A percentile compares a stretch with the other conserved stretches of the same genome.
These are phyloP conservation scores for Verasper variegatus DNA, from an alignment of 2,113 vertebrate species.

Conservation along the genomic window DNA sequence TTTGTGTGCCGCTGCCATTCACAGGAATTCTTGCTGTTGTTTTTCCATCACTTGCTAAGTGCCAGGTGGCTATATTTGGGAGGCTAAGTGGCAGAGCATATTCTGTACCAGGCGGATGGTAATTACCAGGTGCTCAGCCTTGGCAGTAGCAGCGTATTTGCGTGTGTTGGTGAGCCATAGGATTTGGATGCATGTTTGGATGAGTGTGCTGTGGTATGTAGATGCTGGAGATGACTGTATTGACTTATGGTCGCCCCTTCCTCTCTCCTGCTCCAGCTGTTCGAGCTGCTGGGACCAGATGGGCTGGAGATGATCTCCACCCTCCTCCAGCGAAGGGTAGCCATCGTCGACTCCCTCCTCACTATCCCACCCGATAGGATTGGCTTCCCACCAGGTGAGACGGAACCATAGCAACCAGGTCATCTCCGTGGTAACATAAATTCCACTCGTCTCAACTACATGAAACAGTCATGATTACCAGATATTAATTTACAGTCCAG, in stretches of 20 bases:
- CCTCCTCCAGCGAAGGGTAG: constrained; percentile 88
- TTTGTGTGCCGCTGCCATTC: constrained; percentile 36
- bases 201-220: constrained; percentile 2
- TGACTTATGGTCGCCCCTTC: not conserved
- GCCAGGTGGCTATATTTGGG: constrained; percentile 75
- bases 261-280: constrained; percentile 83
- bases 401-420: constrained; percentile 16
- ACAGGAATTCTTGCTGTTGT: constrained; percentile 51
- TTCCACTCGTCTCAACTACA: not conserved
- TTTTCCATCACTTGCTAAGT: constrained; percentile 62
- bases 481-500: not conserved
- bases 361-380: constrained; percentile 82
- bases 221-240: constrained; percentile 6
- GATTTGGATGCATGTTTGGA: constrained; percentile 36
- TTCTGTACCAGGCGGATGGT: constrained; percentile 66
- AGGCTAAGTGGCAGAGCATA: constrained; percentile 67
- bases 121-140: constrained; percentile 76
- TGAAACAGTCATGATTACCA: not conserved
- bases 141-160: constrained; percentile 41
- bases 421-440: constrained; percentile 27
- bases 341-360: constrained; percentile 88
- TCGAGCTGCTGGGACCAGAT: constrained; percentile 94
- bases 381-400: constrained; percentile 85
- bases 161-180: constrained; percentile 33
- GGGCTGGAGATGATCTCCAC: constrained; percentile 95